Percentiles rank a stretch among this genome's conserved stretches.
phyloP scores from a whole-genome alignment of 2,797 vertebrate species.

The Masticophis lateralis region DNA sequence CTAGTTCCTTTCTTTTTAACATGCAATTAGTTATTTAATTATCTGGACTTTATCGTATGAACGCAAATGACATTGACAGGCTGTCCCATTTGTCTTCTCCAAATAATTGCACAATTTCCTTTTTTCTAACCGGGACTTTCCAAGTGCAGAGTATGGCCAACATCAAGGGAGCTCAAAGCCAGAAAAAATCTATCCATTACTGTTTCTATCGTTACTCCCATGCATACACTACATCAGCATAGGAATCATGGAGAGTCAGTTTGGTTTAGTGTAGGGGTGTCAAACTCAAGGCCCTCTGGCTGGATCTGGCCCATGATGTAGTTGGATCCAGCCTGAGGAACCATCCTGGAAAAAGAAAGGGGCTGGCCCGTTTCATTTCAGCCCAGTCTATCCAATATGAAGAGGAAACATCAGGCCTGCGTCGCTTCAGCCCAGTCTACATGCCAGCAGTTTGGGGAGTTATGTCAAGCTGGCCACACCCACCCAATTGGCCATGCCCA shows the following conservation, averaged over 20 bases:
- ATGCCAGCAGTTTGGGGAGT: too few species aligned
- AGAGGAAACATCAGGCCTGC: too few species aligned
- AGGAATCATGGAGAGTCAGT: neutral
- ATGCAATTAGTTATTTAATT: conserved; percentile 1
- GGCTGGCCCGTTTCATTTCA: accelerated
- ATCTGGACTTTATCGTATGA: neutral
- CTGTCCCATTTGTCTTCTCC: neutral
- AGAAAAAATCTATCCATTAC: neutral
- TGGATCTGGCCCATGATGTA: too few species aligned
- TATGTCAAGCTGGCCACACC: too few species aligned
- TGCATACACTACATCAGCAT: neutral
- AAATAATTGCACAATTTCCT: neutral
- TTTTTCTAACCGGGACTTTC: neutral
- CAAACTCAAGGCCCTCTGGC: too few species aligned
- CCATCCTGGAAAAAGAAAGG: too few species aligned
- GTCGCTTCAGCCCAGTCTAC: too few species aligned
- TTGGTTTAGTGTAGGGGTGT: neutral
- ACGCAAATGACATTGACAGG: neutral
- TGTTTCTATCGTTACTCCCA: neutral
- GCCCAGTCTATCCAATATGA: too few species aligned
- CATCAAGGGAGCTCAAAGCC: neutral
- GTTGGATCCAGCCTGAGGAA: too few species aligned
- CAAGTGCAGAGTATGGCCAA: neutral
- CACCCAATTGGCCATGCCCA: too few species aligned
- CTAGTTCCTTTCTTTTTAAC: neutral